These are phyloP conservation scores for Gallinago undulata DNA, from an alignment of 2,113 vertebrate genomes.

Conservation along the genomic window DNA sequence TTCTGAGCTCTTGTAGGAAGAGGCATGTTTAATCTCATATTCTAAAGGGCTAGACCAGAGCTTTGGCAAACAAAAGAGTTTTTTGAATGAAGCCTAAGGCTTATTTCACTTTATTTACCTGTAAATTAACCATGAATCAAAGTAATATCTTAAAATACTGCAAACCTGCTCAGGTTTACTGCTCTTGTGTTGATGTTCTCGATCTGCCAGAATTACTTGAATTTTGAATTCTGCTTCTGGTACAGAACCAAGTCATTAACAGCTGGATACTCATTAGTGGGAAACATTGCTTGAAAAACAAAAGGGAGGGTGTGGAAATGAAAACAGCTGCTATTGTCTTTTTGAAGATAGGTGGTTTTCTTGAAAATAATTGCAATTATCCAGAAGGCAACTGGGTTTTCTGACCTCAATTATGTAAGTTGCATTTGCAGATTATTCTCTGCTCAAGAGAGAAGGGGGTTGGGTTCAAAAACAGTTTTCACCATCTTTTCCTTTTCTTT, in stretches of 20 bases:
- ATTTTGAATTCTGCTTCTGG: neutral
- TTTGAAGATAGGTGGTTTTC: constrained; percentile 6
- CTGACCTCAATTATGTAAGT: neutral
- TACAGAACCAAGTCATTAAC: neutral
- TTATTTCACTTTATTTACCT: constrained; percentile 32
- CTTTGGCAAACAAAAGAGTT: neutral
- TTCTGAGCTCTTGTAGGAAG: neutral
- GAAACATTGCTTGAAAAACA: neutral
- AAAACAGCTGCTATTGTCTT: constrained; percentile 6
- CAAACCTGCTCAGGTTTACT: neutral
- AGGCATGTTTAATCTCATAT: neutral
- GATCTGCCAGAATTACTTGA: neutral
- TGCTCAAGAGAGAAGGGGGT: neutral
- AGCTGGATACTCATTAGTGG: neutral
- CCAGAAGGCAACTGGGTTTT: neutral
- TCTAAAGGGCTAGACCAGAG: neutral
- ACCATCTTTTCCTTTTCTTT: neutral
- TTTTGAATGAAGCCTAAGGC: neutral
- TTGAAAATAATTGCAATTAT: neutral
- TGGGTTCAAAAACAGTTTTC: neutral
- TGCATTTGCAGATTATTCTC: neutral
- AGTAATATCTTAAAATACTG: neutral
- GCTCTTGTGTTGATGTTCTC: neutral
- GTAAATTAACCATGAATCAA: constrained; percentile 9
- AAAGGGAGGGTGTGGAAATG: neutral